Base-by-base conservation (phyloP, 2,888 invertebrate species). In the Hirtodrosophila confusa region DNA sequence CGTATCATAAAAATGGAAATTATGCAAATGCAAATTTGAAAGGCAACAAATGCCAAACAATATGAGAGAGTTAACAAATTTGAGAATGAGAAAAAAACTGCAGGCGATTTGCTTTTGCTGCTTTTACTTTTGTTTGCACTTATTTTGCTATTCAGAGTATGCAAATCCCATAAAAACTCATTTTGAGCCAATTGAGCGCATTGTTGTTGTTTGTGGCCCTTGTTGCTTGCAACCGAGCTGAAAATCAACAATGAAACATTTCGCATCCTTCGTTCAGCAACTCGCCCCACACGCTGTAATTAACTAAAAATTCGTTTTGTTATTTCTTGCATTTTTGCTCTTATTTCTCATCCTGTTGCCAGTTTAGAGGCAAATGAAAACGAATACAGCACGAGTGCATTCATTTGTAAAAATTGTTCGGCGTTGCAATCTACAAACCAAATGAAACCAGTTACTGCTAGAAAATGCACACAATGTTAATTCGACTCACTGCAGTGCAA, bases 121-220 rank as follows among this genome's bases (percentile, higher is more conserved):
- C 27, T 48, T 49, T 41, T 56, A 45, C 64, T 45, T 57, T 76
- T 86, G 72, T 67, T 82, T 69, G 68, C 75, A 78, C 64, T 80
- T 64, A 73, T 68, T 69, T 75, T 58, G 11, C 79, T 49, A 78
- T 86, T 86, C 76, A 71, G 60, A 68, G 75, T 75, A 84, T 82
- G 86, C 85, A 84, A 84, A 86, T 86, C 75, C 73, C 85, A 84
- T 86, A 86, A 84, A 84, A 84, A 86, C 85, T 84, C 77, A 84
- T 86, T 83, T 83, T 70, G 68, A 75, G 82, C 82, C 86, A 84
- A 80, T 84, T 86, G 86, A 77, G 75, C 71, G 72, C 78, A 70
- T 73, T 78, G 83, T 75, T 80, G 36, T 68, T 77, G 64, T 57
- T 68, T 24, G 10, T 60, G 36, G 7, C 39, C 58, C 35, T 45